phyloP scores from a whole-genome alignment of 2,888 invertebrate genomes.

The Cantharis nigra region DNA sequence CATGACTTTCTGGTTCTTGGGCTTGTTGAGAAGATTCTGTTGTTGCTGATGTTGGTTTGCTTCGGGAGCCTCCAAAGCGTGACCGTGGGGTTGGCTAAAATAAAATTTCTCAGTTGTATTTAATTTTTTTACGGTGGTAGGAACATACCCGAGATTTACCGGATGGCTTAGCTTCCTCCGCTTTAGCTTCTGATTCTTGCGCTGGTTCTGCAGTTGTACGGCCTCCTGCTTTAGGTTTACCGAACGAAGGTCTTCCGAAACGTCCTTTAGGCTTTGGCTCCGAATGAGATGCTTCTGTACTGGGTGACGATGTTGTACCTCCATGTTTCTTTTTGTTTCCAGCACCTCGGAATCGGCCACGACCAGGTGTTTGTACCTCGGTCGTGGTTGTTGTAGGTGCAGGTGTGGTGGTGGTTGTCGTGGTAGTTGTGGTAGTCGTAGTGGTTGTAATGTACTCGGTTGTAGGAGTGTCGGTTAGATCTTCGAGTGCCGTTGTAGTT shows the following conservation, averaged over 20 bases:
- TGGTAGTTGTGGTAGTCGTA: slow-evolving; percentile 62
- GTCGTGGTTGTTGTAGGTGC: slow-evolving; percentile 56
- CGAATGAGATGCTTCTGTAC: slow-evolving; percentile 43
- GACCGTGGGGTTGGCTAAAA: slow-evolving; percentile 44
- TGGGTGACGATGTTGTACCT: slow-evolving; percentile 48
- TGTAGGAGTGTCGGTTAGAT: slow-evolving; percentile 54
- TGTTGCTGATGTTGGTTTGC: slow-evolving; percentile 44
- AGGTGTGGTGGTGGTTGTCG: slow-evolving; percentile 63
- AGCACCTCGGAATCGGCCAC: slow-evolving; percentile 41
- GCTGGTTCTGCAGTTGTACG: slow-evolving; percentile 49
- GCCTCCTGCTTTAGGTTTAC: slow-evolving; percentile 57
- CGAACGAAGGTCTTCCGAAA: slow-evolving; percentile 54
- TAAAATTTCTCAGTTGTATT: not conserved
- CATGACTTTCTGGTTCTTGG: slow-evolving; percentile 53
- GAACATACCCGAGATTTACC: slow-evolving; percentile 44
- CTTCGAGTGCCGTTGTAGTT: slow-evolving; percentile 47
- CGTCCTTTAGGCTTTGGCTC: slow-evolving; percentile 55
- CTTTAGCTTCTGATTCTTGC: slow-evolving; percentile 47
- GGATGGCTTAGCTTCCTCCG: slow-evolving; percentile 54
- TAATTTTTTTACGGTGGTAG: not conserved
- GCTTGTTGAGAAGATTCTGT: slow-evolving; percentile 54
- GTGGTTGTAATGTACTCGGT: slow-evolving; percentile 59
- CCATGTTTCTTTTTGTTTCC: slow-evolving; percentile 49
- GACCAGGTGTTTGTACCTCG: slow-evolving; percentile 48
- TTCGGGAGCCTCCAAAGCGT: slow-evolving; percentile 48